Evolutionary conservation across 2,888 invertebrate species (phyloP).

Genomic region (Furcula furcula): DNA sequence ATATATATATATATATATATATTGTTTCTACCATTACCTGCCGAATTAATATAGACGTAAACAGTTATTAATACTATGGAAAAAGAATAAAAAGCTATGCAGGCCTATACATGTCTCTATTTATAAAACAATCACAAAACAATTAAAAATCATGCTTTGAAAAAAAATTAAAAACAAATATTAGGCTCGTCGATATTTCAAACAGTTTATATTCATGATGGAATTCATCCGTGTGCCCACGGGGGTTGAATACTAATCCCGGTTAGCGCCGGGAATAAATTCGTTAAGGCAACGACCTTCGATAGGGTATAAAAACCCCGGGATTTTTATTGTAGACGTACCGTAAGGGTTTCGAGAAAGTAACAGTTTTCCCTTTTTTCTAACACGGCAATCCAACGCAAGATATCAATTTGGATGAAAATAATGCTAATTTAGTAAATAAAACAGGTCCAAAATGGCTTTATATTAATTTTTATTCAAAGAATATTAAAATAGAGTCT

Average conservation of each 20-base stretch:
- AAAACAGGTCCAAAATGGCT: too few relatives aligned
- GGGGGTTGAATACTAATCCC: conserved; percentile 28
- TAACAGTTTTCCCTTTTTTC: not conserved
- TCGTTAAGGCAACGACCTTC: conserved; percentile 13
- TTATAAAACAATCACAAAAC: not conserved
- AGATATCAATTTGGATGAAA: not conserved
- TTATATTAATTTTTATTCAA: too few relatives aligned
- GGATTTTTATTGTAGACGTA: conserved; percentile 1
- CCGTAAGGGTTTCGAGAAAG: not conserved
- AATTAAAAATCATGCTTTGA: not conserved
- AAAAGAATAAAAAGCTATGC: too few relatives aligned
- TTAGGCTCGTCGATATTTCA: conserved; percentile 15
- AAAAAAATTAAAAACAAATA: not conserved
- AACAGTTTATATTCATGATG: conserved; percentile 31
- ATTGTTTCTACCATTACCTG: too few relatives aligned
- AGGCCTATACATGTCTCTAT: too few relatives aligned
- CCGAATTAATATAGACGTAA: too few relatives aligned
- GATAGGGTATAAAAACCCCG: conserved; percentile 4
- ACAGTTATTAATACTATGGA: too few relatives aligned
- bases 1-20: too few relatives aligned
- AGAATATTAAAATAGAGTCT: too few relatives aligned
- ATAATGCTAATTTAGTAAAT: not conserved
- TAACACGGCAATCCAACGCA: not conserved
- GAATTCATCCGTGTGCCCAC: conserved; percentile 19
- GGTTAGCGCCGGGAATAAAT: conserved; percentile 10